Percentiles rank a stretch among this genome's conserved stretches.
These are phyloP conservation scores for Falco naumanni DNA, from an alignment of 2,797 vertebrate genomes.

Conservation along the genomic window DNA sequence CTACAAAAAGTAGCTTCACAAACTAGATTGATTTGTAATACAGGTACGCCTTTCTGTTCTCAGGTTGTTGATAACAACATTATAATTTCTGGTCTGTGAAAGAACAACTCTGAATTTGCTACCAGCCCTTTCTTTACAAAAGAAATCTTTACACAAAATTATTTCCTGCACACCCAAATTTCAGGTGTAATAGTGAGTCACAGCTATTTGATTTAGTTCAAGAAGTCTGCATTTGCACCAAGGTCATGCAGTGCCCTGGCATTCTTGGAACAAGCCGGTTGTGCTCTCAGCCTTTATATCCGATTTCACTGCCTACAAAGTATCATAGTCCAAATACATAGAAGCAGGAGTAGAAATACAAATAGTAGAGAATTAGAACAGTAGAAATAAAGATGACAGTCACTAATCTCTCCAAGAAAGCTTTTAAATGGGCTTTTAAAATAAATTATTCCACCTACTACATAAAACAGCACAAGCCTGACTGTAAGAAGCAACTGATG, in stretches of 20 bases:
- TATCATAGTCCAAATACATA: not conserved
- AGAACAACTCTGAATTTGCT: not conserved
- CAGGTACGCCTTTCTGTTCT: not conserved
- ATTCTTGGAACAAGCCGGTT: not conserved
- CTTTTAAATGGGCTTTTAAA: not conserved
- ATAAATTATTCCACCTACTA: slow-evolving; percentile 48
- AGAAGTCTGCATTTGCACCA: not conserved
- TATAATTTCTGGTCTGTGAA: not conserved
- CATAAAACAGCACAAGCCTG: not conserved
- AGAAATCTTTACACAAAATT: not conserved
- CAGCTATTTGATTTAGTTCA: not conserved
- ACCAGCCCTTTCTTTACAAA: not conserved
- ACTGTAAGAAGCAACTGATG: not conserved
- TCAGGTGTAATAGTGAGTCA: not conserved
- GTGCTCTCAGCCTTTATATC: not conserved
- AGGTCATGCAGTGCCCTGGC: not conserved
- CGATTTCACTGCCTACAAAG: not conserved
- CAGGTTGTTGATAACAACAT: not conserved
- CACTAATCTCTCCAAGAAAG: not conserved
- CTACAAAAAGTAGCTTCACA: not conserved
- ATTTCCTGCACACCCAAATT: not conserved
- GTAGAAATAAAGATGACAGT: not conserved
- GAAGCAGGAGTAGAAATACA: not conserved
- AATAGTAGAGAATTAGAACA: not conserved
- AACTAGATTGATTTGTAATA: not conserved